A percentile compares a stretch with the other conserved stretches of the same genome.
phyloP scores from a whole-genome alignment of 2,113 vertebrate species.

The Ceuthmochares aereus region DNA sequence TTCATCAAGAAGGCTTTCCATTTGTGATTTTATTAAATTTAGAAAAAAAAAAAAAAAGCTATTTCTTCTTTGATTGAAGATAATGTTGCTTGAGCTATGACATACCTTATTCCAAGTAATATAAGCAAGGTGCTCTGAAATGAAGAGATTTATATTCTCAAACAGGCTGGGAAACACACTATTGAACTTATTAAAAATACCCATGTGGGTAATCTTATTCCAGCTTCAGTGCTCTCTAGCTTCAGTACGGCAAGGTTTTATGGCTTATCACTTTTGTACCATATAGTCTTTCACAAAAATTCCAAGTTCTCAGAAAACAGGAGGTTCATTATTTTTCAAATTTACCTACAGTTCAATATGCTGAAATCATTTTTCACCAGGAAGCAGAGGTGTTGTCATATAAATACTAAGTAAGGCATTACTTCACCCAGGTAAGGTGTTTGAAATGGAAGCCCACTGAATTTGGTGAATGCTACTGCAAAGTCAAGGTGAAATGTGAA shows the following conservation, averaged over 20 bases:
- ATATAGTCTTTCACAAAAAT: constrained; percentile 6
- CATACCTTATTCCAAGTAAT: constrained; percentile 11
- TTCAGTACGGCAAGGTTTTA: background rate
- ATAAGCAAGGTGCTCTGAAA: background rate
- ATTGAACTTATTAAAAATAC: constrained; percentile 55
- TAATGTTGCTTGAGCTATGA: background rate
- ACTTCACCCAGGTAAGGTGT: background rate
- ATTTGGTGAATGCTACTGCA: background rate
- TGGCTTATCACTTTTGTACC: background rate
- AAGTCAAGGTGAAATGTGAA: background rate
- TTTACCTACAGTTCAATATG: background rate
- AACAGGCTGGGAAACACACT: background rate
- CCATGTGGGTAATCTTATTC: background rate
- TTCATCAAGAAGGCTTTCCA: background rate
- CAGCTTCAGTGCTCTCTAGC: background rate
- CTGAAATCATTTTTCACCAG: background rate
- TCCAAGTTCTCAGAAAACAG: background rate
- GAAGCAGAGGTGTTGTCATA: background rate
- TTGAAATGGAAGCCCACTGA: background rate
- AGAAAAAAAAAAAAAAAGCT: background rate
- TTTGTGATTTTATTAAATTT: background rate
- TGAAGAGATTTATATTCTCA: constrained; percentile 30
- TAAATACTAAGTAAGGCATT: background rate
- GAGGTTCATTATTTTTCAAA: background rate
- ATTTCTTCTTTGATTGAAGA: background rate